These are phyloP conservation scores for Taphrorychus bicolor DNA, from an alignment of 2,888 invertebrate genomes.

Conservation along the genomic window DNA sequence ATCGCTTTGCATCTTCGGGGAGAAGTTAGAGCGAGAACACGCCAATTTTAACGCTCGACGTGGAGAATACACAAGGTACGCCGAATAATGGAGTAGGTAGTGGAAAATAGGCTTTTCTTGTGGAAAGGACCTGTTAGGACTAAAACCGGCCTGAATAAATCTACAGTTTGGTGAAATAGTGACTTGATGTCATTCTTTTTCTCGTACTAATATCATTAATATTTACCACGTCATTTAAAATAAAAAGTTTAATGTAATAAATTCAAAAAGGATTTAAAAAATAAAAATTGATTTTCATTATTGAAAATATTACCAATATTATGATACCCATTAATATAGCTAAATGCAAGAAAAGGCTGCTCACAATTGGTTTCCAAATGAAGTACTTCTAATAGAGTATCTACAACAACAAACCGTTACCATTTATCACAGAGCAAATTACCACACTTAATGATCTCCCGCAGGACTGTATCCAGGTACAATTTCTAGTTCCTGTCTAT, in stretches of 20 bases:
- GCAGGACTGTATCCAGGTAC: constrained; percentile 9
- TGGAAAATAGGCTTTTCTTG: constrained; percentile 32
- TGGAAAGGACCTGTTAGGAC: constrained; percentile 9
- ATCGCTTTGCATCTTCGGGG: constrained; percentile 43
- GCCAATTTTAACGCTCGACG: constrained; percentile 45
- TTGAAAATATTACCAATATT: too few species aligned
- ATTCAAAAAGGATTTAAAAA: too few species aligned
- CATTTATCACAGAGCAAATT: constrained; percentile 31
- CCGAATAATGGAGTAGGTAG: constrained; percentile 34
- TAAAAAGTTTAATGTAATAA: too few species aligned
- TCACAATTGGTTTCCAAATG: not conserved
- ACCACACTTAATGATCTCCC: constrained; percentile 23
- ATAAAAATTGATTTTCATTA: too few species aligned
- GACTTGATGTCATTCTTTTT: too few species aligned
- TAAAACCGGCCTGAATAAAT: not conserved
- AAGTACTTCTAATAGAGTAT: not conserved
- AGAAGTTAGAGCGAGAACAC: constrained; percentile 43
- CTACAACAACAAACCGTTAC: constrained; percentile 32
- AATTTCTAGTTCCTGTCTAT: not conserved
- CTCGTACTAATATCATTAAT: too few species aligned
- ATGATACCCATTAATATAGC: too few species aligned
- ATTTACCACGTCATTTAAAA: too few species aligned
- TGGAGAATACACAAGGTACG: constrained; percentile 45
- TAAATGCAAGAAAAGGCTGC: not conserved
- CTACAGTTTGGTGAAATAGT: too few species aligned